These are phyloP conservation scores for Eurois occulta DNA, from an alignment of 2,888 invertebrate species.

Conservation along the genomic window DNA sequence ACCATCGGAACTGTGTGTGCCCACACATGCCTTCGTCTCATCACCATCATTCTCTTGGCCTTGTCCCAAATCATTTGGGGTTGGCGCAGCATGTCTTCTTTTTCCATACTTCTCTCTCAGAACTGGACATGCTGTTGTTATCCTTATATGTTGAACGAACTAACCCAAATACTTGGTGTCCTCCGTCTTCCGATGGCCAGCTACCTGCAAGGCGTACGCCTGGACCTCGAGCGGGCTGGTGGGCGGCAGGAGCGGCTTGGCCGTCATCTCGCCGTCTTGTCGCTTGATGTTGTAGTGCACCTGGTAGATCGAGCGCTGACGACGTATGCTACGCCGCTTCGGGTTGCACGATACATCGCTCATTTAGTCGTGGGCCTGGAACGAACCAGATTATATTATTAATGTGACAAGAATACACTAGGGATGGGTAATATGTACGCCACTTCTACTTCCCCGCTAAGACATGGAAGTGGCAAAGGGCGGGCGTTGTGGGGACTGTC, in stretches of 20 bases:
- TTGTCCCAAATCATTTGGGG: no score
- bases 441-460: neutral
- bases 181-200: constrained; percentile 78
- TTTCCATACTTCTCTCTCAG: no score
- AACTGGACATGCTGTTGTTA: neutral
- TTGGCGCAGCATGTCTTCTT: no score
- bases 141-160: constrained; percentile 2
- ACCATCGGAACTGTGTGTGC: neutral
- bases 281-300: constrained; percentile 83
- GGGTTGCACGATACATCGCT: constrained; percentile 77
- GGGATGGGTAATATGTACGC: neutral
- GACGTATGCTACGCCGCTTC: constrained; percentile 69
- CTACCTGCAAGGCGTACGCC: constrained; percentile 83
- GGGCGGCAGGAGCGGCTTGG: constrained; percentile 77
- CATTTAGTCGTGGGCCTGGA: constrained; percentile 81
- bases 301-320: constrained; percentile 84
- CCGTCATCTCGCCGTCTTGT: constrained; percentile 75
- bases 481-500: neutral
- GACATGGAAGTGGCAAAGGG: neutral
- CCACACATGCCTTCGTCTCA: neutral
- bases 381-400: constrained; percentile 25
- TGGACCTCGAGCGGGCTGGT: constrained; percentile 73
- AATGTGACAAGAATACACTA: neutral
- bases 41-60: no score
- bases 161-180: constrained; percentile 81